These are phyloP conservation scores for Brachionus calyciflorus DNA, from an alignment of 1,140 invertebrate species.

Conservation along the genomic window DNA sequence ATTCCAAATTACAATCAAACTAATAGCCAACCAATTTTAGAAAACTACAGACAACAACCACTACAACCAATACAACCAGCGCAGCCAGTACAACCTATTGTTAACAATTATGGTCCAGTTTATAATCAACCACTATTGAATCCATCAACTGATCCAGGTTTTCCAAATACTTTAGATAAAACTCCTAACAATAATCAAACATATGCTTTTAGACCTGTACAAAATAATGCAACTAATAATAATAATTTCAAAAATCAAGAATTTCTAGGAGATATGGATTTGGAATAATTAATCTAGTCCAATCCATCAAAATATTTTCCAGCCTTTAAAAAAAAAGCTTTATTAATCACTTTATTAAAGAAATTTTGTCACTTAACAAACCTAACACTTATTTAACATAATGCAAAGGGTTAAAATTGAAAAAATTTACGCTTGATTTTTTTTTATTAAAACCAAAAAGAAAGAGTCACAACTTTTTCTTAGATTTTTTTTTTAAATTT, in stretches of 20 bases:
- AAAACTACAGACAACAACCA: conserved; percentile 11
- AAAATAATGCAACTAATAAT: conserved; percentile 10
- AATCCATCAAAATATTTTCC: not conserved
- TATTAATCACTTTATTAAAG: not conserved
- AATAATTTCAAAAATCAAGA: conserved; percentile 14
- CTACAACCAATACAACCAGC: conserved; percentile 17
- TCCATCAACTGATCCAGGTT: conserved; percentile 16
- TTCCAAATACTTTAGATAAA: conserved; percentile 30
- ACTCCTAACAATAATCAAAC: not conserved
- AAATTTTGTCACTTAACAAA: not conserved
- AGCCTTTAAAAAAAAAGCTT: conserved; percentile 2
- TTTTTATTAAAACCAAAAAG: not conserved
- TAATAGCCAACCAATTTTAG: conserved; percentile 29
- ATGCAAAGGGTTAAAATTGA: conserved; percentile 42
- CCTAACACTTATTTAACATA: conserved; percentile 10
- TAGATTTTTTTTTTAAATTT: not conserved
- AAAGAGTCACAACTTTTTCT: not conserved
- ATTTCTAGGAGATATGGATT: conserved; percentile 22
- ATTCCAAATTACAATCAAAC: conserved; percentile 7
- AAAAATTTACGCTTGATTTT: not conserved
- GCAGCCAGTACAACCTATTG: conserved; percentile 18
- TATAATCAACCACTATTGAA: conserved; percentile 17
- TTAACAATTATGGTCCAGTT: conserved; percentile 28
- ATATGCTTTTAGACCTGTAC: conserved; percentile 32
- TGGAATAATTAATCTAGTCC: conserved; percentile 5